Base-by-base conservation (phyloP, 2,113 vertebrate genomes). In the Tupaia tana region DNA sequence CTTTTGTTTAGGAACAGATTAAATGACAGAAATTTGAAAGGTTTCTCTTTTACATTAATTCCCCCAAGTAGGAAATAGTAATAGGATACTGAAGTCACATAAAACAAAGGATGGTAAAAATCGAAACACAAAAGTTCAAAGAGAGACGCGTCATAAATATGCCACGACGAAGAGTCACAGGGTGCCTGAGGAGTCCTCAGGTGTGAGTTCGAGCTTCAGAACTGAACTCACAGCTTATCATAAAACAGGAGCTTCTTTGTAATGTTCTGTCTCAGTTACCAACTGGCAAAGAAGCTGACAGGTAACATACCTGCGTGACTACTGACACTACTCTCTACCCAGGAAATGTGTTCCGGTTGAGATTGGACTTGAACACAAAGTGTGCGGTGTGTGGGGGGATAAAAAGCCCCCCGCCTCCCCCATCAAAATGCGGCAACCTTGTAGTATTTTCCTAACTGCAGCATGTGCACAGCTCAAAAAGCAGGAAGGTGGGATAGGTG, bases 31-130 rank as follows among this genome's bases (percentile, higher is more conserved):
- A 90, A 85, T 56, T 25, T 43, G 73, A 90, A 95, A 71, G 12
- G 22, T 93, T 94, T 61, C 77, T 95, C 24, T 91, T 70, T 92
- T 75, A 19, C 59, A 84, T 63, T 64, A 89, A 95, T 77, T 86
- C 70, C 15, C n/a, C 25, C 74, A 89, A 66, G 22, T 24, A 95
- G 85, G 61, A 92, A 93, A 85, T 34, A 78, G 64, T 90, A 86
- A 79, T 6, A 31, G 20, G 75, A 86, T 22, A 91, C 29, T 43
- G 18, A 93, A 86, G 52, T 61, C 70, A 63, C 10, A 66, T 15
- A 89, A 95, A 88, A 86, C 25, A 93, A 90, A 59, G 34, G 20
- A 59, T 18, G 16, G 69, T 59, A 79, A 73, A 91, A 80, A 80
- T 13, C 89, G 43, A 84, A 83, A 77, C 14, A 27, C 20, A 52